Percentiles rank a stretch among this genome's conserved stretches.
These are phyloP conservation scores for Zalophus californianus DNA, from an alignment of 2,797 vertebrate species.

Conservation along the genomic window DNA sequence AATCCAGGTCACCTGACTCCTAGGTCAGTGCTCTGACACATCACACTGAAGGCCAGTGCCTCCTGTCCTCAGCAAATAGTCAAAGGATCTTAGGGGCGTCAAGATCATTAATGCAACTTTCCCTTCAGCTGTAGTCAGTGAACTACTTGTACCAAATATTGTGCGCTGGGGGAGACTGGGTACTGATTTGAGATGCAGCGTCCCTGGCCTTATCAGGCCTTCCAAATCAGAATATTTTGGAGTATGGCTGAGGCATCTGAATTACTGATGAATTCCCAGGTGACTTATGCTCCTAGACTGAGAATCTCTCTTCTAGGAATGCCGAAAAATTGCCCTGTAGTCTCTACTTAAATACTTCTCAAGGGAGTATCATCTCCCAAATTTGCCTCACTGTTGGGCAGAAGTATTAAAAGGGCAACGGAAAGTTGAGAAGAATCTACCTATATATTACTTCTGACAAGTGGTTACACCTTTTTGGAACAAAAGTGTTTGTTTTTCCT, in stretches of 20 bases:
- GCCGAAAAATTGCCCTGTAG: neutral
- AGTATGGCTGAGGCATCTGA: neutral
- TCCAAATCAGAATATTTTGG: neutral
- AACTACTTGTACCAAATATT: neutral
- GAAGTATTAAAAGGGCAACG: neutral
- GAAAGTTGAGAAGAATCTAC: neutral
- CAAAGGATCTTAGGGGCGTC: neutral
- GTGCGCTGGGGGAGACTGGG: neutral
- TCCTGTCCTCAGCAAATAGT: no score
- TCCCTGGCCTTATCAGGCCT: neutral
- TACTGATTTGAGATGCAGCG: neutral
- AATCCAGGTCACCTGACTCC: neutral
- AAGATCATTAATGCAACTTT: neutral
- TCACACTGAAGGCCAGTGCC: neutral
- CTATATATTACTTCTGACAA: neutral
- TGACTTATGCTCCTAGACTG: neutral
- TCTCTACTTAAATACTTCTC: neutral
- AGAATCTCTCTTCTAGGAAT: neutral
- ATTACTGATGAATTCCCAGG: neutral
- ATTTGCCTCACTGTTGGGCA: neutral
- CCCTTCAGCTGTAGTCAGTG: no score
- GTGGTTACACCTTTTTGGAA: neutral
- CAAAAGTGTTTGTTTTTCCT: neutral
- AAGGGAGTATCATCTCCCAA: neutral
- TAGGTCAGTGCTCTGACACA: no score